Evolutionary conservation across 37 sponge, comb jelly and placozoan genomes (phyloP).

Genomic region (Diacarnus erythraeanus): DNA sequence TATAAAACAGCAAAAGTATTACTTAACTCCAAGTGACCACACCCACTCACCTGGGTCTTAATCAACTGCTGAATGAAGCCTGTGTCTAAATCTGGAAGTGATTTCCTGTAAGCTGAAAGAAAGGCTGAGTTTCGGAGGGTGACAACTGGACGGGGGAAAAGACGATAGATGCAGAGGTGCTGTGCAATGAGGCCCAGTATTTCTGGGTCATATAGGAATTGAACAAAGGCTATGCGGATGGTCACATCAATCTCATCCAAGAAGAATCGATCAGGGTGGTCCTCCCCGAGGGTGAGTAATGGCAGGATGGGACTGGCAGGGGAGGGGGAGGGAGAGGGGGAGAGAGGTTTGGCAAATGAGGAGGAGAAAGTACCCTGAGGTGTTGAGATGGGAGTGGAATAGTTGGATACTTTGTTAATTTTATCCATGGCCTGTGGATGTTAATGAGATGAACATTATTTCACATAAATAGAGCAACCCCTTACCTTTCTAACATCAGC

Average conservation of each 20-base stretch:
- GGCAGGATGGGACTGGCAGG: neutral
- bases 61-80: slow-evolving; percentile 59
- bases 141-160: slow-evolving; percentile 80
- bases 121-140: slow-evolving; percentile 42
- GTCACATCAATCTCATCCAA: slow-evolving; percentile 57
- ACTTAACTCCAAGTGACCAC: neutral
- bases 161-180: slow-evolving; percentile 61
- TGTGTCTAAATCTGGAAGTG: neutral
- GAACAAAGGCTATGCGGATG: slow-evolving; percentile 69
- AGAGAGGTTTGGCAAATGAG: too few relatives aligned
- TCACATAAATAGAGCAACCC: neutral
- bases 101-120: slow-evolving; percentile 32
- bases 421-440: slow-evolving; percentile 15
- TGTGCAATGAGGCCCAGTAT: slow-evolving; percentile 55
- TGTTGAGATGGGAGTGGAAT: neutral
- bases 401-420: neutral
- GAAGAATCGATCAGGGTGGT: neutral
- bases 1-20: slow-evolving; percentile 19
- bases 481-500: slow-evolving; percentile 59
- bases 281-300: neutral
- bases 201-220: slow-evolving; percentile 65
- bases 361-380: too few relatives aligned
- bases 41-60: slow-evolving; percentile 52
- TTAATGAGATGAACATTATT: neutral
- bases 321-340: neutral